Base-by-base conservation (phyloP, 2,113 vertebrate species). In the Promerops cafer region DNA sequence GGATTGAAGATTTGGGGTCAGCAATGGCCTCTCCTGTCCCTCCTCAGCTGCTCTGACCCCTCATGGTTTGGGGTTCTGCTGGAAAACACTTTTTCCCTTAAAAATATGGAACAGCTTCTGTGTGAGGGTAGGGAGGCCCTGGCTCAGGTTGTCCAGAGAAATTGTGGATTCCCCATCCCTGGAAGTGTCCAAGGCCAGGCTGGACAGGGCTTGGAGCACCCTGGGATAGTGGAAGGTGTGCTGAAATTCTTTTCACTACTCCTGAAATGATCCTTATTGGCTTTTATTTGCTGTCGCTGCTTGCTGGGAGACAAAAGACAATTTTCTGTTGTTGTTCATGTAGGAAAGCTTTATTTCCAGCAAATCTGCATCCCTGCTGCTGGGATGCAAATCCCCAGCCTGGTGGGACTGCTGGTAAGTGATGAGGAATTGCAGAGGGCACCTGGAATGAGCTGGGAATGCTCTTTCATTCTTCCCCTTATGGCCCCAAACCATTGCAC, bases 21-120 rank as follows among this genome's bases (percentile, higher is more conserved):
- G 45, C 22, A 21, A 6, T 3, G 66, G 42, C 45, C 40, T 31
- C 11, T 33, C 31, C 42, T 44, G 42, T 2, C 52, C 80, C 61
- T 64, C 50, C 35, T 8, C 40, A n/a, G 81, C 65, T 39, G 50
- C 13, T 50, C 66, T 74, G 63, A 47, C 7, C 60, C 49, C 42
- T 81, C 35, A 0, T 5, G 54, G 19, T 13, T 40, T 9, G 72
- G 59, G 33, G 7, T 57, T 35, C n/a, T 63, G 52, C 16, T 56
- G 45, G 60, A 39, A 76, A 77, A 21, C 5, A 1, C 5, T 7
- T 64, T 72, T 75, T 53, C 60, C 49, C 5, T 39, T 20, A 63
- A 66, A 91, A 80, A 11, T 2, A 2, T 0, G 2, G 4, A 26
- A 3, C 2, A 53, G 23, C 2, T 3, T 45, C 35, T 4, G 13